These are phyloP conservation scores for Diplodus sargus DNA, from an alignment of 2,797 vertebrate genomes.

Conservation along the genomic window DNA sequence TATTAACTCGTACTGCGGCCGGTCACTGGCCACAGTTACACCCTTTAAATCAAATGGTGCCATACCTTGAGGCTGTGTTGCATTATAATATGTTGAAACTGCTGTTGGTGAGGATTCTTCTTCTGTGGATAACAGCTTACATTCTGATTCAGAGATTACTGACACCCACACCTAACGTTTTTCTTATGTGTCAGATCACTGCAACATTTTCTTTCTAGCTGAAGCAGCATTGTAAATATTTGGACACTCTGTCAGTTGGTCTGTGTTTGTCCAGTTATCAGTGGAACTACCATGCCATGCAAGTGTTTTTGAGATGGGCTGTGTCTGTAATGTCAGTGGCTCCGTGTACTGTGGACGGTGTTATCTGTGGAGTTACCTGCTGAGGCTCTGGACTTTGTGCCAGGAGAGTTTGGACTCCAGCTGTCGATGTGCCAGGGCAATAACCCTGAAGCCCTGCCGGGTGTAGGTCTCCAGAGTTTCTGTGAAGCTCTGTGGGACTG, in stretches of 20 bases:
- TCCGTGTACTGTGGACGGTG: background rate
- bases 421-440: slow-evolving; percentile 94
- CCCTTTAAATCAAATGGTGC: background rate
- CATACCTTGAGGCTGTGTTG: background rate
- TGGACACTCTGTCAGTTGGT: background rate
- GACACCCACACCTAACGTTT: background rate
- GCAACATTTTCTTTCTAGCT: slow-evolving; percentile 5
- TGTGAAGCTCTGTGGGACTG: slow-evolving; percentile 92
- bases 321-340: background rate
- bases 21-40: background rate
- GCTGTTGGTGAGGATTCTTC: background rate
- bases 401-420: slow-evolving; percentile 95
- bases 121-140: background rate
- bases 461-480: slow-evolving; percentile 93
- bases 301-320: background rate
- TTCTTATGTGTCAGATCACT: background rate
- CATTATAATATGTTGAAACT: background rate
- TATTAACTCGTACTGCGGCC: background rate
- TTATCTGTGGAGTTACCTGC: slow-evolving; percentile 84
- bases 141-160: background rate
- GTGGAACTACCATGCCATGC: background rate
- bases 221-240: slow-evolving; percentile 19
- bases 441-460: slow-evolving; percentile 95
- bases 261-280: slow-evolving; percentile 24
- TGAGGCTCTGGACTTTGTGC: slow-evolving; percentile 96